Percentiles rank a stretch among this genome's conserved stretches.
Conservation (phyloP, 2,797 vertebrate species). For the Sebastes variabilis region DNA sequence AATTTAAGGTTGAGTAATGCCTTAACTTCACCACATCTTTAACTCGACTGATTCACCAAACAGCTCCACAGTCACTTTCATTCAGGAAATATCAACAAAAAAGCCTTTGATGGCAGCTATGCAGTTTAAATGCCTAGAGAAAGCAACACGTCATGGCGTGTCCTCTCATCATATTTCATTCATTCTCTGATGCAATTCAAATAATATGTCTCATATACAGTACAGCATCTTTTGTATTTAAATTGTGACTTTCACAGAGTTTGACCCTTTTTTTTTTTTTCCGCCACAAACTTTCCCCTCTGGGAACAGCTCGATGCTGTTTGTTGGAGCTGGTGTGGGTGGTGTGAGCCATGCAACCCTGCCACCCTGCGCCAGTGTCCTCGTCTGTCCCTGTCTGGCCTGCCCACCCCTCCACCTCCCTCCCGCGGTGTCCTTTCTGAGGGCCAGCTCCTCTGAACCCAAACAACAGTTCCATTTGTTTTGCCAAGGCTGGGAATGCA, state of each 20-base stretch:
- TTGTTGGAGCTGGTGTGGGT: conserved; percentile 59
- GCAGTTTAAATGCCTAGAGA: conserved; percentile 4
- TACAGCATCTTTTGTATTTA: conserved; percentile 3
- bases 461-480: conserved; percentile 81
- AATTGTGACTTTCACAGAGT: conserved; percentile 21
- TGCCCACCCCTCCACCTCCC: conserved; percentile 53
- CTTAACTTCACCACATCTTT: conserved; percentile 28
- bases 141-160: background rate
- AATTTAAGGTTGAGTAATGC: conserved; percentile 36
- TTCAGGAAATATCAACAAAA: conserved; percentile 20
- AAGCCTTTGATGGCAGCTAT: conserved; percentile 3
- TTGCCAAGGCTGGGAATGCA: conserved; percentile 76
- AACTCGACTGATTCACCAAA: conserved; percentile 10
- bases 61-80: conserved; percentile 24
- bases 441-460: conserved; percentile 77
- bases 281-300: conserved; percentile 24
- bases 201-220: background rate
- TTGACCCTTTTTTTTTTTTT: conserved; percentile 14
- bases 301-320: conserved; percentile 51
- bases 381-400: conserved; percentile 73
- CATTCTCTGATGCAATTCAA: background rate
- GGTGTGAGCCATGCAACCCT: conserved; percentile 60
- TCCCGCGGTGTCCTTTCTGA: conserved; percentile 68
- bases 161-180: background rate
- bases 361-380: conserved; percentile 70